Base-by-base conservation (phyloP, 2,113 vertebrate genomes). In the Odontesthes bonariensis region DNA sequence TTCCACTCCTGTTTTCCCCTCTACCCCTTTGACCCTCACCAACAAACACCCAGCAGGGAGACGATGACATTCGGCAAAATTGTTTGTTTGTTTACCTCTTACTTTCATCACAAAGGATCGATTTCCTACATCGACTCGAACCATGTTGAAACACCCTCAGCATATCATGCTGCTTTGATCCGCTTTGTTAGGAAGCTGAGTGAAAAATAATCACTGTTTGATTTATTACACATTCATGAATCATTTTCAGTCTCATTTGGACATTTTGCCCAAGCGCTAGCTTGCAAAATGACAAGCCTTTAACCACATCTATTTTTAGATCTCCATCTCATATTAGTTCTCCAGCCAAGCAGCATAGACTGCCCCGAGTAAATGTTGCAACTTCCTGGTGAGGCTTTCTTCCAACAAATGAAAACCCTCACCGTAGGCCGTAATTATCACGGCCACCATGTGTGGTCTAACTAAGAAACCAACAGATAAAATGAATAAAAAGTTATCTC, bases 41-140 rank as follows among this genome's bases (percentile, higher is more conserved):
- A 47, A 81, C 86, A 87, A 79, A 92, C 75, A 66, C 85, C 75
- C 86, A 77, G 81, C 86, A 16, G 87, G 89, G 73, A 83, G 80
- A 83, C 20, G 80, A 82, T 92, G 91, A 91, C 92, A 91, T 93
- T 94, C 81, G 49, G 73, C 75, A 81, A 75, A 88, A 81, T 62
- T 87, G 85, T 92, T 91, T 92, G 90, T 93, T 92, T 93, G 89
- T 92, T 93, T 93, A 92, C 79, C 74, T 87, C 78, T 84, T 72
- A 90, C 80, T 92, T 92, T 92, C 87, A 81, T 73, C 80, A 46
- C 81, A 88, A 77, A 82, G 75, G 82, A 86, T 91, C 51, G 5
- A 40, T 84, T 85, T 83, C 51, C 64, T 32, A 52, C 35, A 17
- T 19, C 42, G 35, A 17, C 5, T 1, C 20, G 33, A n/a, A 38